Evolutionary conservation across 2,888 invertebrate species (phyloP), one percentile per base, ranked within the genome.

Genomic region (Leucophenga maculata): DNA sequence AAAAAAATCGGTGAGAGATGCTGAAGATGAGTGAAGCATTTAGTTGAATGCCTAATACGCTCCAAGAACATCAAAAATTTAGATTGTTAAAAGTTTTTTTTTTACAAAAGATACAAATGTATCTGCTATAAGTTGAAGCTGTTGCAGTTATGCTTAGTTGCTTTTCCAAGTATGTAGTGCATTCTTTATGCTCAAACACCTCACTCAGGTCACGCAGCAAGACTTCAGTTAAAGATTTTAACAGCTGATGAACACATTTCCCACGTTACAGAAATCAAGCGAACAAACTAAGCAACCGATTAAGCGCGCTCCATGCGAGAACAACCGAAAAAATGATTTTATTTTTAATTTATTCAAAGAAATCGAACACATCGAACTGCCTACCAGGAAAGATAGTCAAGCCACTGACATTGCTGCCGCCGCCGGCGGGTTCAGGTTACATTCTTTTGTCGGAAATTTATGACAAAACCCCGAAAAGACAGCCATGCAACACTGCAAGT

Each of bases 311-410:
- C 60, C 65, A 57, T 44, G 32, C 54, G 54, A 6, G 59, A 59
- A 64, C 70, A 67, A 69, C 44, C 52, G 77, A 75, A 39, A 39
- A 72, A 75, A 73, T 66, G 70, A 69, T 71, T 75, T 75, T 48
- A 72, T 70, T 78, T 79, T 83, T 85, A 83, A 83, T 83, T 84
- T 85, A 84, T 85, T 85, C 83, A 85, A 78, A 78, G 83, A 85
- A 85, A 81, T 83, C 77, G 74, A 77, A 67, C 68, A 70, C 22
- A 78, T 78, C 80, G 84, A 83, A 83, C 50, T 50, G 50, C 50
- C 50, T 31, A 65, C 50, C 26, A 65, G 50, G 65, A 26, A 65
- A 31, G 22, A 50, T 48, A 50, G 3, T 67, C 73, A 62, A 57
- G 65, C 44, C 20, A n/a, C 50, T 46, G n/a, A 6, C 18, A 6